phyloP scores from a whole-genome alignment of 2,797 vertebrate genomes.

The Sparus aurata region DNA sequence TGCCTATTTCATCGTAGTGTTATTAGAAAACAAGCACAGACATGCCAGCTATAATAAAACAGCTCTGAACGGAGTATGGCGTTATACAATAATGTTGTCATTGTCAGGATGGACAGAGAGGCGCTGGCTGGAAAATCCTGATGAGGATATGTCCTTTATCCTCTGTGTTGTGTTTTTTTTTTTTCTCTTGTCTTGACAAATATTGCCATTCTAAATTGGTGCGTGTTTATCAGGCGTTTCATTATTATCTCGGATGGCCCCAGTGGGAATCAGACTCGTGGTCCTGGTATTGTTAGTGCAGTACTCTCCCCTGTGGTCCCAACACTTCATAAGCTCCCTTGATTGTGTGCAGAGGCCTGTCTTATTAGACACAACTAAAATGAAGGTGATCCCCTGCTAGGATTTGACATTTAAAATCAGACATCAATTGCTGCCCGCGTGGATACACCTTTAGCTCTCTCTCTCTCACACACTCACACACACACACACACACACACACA shows the following conservation, averaged over 20 bases:
- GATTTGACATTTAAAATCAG: conserved; percentile 62
- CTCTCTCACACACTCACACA: not conserved
- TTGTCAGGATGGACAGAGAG: conserved; percentile 18
- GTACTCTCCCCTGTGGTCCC: conserved; percentile 1
- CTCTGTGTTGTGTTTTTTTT: not conserved
- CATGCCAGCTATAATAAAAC: conserved; percentile 34
- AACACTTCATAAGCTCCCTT: conserved; percentile 5
- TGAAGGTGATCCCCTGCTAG: conserved; percentile 46
- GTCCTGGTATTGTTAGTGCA: not conserved
- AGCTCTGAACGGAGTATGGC: not conserved
- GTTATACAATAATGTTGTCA: conserved; percentile 12
- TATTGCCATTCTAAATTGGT: not conserved
- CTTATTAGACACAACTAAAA: conserved; percentile 39
- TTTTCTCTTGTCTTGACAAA: not conserved
- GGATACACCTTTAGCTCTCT: conserved; percentile 24
- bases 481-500: conserved; percentile 2
- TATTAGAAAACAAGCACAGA: conserved; percentile 26
- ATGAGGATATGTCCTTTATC: conserved; percentile 23
- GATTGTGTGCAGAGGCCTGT: conserved; percentile 31
- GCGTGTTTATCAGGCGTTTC: conserved; percentile 6
- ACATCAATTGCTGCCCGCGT: conserved; percentile 7
- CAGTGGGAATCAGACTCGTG: conserved; percentile 16
- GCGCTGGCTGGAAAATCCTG: conserved; percentile 2
- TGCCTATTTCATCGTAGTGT: conserved; percentile 14
- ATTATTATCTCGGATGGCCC: not conserved